phyloP scores from a whole-genome alignment of 35 echinoderm and acorn worm species.

The Lytechinus variegatus region DNA sequence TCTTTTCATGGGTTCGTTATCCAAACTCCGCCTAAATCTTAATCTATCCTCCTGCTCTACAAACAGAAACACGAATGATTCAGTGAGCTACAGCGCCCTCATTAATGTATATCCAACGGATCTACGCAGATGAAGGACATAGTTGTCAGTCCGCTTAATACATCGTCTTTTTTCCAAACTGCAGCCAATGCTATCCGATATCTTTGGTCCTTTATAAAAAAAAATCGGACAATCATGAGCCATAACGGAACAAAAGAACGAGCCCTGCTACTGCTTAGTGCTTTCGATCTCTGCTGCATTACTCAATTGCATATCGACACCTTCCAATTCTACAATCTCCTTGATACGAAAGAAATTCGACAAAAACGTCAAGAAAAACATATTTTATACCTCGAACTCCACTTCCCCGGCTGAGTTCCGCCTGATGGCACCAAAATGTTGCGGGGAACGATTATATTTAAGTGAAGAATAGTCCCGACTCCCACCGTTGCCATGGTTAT shows the following conservation, averaged over 20 bases:
- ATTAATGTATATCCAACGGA: background rate
- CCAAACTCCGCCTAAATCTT: no score
- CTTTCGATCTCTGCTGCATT: background rate
- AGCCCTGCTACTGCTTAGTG: background rate
- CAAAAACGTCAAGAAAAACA: background rate
- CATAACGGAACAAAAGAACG: background rate
- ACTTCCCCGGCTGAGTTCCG: slow-evolving; percentile 46
- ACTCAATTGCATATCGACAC: background rate
- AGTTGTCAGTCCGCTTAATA: background rate
- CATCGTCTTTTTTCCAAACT: background rate
- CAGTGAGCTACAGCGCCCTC: background rate
- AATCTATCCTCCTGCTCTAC: background rate
- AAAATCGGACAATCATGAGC: background rate
- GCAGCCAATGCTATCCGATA: no score
- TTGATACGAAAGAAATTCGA: background rate
- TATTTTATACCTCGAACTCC: slow-evolving; percentile 37
- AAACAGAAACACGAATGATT: background rate
- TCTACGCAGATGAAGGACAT: background rate
- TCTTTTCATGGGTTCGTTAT: no score
- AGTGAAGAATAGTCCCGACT: slow-evolving; percentile 26
- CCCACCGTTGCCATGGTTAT: slow-evolving; percentile 41
- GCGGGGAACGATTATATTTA: slow-evolving; percentile 32
- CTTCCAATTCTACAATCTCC: background rate
- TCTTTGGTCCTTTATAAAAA: background rate
- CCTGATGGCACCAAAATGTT: slow-evolving; percentile 37